phyloP scores from a whole-genome alignment of 2,888 invertebrate species.

The Melipona bicolor region DNA sequence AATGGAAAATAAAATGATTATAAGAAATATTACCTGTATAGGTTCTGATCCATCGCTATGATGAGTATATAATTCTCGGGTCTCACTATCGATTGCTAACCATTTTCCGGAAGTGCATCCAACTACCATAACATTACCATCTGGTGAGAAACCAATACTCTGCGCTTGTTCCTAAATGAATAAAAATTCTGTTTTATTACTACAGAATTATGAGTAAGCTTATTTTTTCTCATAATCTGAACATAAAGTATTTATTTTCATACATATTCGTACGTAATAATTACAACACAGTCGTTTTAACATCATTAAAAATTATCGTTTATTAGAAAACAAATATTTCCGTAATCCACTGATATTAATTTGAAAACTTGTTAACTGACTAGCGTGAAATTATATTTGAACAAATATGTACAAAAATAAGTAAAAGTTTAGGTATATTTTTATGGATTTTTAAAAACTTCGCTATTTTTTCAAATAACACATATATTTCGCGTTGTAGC shows the following conservation, averaged over 20 bases:
- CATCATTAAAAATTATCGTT: no score
- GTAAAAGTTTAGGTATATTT: no score
- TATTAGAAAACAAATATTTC: background rate
- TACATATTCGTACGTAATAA: background rate
- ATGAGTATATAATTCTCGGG: slow-evolving; percentile 89
- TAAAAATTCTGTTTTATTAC: slow-evolving; percentile 8
- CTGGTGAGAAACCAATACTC: slow-evolving; percentile 92
- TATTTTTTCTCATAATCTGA: background rate
- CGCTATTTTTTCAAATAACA: no score
- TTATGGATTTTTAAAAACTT: no score
- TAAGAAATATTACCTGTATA: slow-evolving; percentile 83
- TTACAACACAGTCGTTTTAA: no score
- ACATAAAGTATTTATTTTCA: background rate
- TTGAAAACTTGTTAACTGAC: no score
- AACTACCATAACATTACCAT: slow-evolving; percentile 91
- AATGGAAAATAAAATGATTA: background rate
- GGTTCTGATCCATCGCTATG: slow-evolving; percentile 89
- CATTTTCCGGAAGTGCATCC: slow-evolving; percentile 92
- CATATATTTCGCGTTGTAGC: no score
- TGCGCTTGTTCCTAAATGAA: slow-evolving; percentile 91
- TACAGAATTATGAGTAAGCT: background rate
- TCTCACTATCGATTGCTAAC: slow-evolving; percentile 93
- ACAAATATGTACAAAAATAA: no score
- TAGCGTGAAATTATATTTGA: no score
- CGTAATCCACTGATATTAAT: background rate